Conservation (phyloP, 1,140 invertebrate species). For the Meloidogyne hapla region DNA sequence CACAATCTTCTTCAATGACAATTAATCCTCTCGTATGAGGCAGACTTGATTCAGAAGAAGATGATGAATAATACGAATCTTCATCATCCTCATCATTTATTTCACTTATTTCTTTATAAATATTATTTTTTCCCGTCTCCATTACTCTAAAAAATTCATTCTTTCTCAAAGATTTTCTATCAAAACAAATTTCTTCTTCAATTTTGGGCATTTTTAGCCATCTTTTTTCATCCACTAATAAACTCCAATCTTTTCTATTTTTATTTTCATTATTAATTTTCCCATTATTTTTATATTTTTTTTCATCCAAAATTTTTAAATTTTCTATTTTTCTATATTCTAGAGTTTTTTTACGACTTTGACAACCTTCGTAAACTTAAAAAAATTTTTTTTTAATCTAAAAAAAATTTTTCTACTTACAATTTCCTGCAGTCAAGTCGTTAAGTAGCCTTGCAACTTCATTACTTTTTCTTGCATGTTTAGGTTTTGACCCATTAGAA, state of each 20-base stretch:
- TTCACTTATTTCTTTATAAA: neutral
- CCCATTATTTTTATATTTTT: neutral
- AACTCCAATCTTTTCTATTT: neutral
- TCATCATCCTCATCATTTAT: neutral
- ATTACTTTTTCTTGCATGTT: constrained; percentile 45
- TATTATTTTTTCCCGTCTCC: neutral
- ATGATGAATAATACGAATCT: neutral
- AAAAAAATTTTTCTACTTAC: constrained; percentile 21
- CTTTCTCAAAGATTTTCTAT: neutral
- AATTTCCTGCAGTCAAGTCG: constrained; percentile 46
- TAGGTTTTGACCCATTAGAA: constrained; percentile 19
- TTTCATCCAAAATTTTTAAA: neutral
- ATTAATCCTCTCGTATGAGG: neutral
- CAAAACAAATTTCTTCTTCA: neutral
- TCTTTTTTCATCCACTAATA: neutral
- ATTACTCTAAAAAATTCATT: neutral
- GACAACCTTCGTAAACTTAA: neutral
- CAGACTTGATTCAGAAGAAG: neutral
- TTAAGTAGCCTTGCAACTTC: constrained; percentile 45
- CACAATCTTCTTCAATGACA: neutral
- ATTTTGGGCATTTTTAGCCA: neutral
- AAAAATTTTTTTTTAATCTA: neutral
- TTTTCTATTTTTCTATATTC: constrained; percentile 1
- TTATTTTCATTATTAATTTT: neutral
- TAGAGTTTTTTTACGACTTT: neutral